Evolutionary conservation across 2,113 vertebrate species (phyloP).

Genomic region (Herpailurus yagouaroundi): DNA sequence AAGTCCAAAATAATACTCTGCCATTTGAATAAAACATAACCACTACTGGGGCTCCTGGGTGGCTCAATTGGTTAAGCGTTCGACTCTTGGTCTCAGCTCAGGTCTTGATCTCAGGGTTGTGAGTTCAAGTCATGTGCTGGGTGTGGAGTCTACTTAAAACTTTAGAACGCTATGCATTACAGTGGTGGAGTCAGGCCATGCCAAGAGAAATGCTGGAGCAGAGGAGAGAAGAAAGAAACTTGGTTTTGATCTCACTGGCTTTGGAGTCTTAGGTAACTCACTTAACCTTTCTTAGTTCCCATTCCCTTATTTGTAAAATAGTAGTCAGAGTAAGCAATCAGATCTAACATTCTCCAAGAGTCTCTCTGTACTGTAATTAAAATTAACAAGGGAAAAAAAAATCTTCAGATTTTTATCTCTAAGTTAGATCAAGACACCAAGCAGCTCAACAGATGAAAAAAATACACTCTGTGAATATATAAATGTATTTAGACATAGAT

Average conservation of each 20-base stretch:
- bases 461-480: not conserved
- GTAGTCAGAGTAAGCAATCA: not conserved
- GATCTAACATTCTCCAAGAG: not conserved
- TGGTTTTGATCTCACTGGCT: not conserved
- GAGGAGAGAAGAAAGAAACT: not conserved
- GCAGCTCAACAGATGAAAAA: not conserved
- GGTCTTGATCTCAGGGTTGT: not conserved
- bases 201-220: not conserved
- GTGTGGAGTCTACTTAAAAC: not conserved
- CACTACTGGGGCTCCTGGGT: not conserved
- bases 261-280: not conserved
- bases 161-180: not conserved
- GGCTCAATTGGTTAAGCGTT: not conserved
- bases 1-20: not conserved
- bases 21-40: not conserved
- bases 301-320: not conserved
- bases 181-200: not conserved
- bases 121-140: not conserved
- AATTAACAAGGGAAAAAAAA: not conserved
- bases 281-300: not conserved
- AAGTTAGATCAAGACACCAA: not conserved
- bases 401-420: not conserved
- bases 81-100: not conserved
- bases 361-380: not conserved
- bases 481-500: not conserved